Evolutionary conservation across 2,888 invertebrate genomes (phyloP).

Genomic region (Scaptomyza reducta): DNA sequence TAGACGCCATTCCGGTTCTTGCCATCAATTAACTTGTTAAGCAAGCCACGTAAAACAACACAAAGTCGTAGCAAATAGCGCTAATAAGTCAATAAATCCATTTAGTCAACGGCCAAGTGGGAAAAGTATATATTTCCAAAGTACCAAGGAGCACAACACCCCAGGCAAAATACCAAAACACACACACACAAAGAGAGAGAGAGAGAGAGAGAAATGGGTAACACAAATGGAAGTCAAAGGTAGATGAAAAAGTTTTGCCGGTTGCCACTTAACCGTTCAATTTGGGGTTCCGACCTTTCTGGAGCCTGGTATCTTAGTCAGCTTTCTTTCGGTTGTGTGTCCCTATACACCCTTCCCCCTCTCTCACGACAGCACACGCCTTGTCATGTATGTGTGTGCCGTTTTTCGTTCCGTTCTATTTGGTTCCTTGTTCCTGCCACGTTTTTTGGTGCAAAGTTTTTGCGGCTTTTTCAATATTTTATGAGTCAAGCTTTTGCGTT

Average conservation of each 20-base stretch:
- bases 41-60: neutral
- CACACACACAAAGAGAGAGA: neutral
- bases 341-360: too few relatives aligned
- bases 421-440: conserved; percentile 29
- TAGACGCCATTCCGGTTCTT: neutral
- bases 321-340: conserved; percentile 9
- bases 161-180: conserved; percentile 18
- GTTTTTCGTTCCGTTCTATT: conserved; percentile 28
- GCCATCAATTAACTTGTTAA: conserved; percentile 36
- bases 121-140: neutral
- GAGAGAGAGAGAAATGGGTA: conserved; percentile 10
- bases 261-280: conserved; percentile 68
- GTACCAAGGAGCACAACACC: neutral
- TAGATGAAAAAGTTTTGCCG: conserved; percentile 60
- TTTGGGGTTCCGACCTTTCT: conserved; percentile 56
- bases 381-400: neutral
- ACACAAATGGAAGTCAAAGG: conserved; percentile 49
- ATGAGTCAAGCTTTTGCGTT: conserved; percentile 81
- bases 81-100: conserved; percentile 67
- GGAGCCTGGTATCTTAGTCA: conserved; percentile 43
- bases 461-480: conserved; percentile 83
- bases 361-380: too few relatives aligned
- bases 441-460: conserved; percentile 80
- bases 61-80: conserved; percentile 32
- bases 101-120: conserved; percentile 34